phyloP scores from a whole-genome alignment of 2,113 vertebrate species.

The Pipa parva region DNA sequence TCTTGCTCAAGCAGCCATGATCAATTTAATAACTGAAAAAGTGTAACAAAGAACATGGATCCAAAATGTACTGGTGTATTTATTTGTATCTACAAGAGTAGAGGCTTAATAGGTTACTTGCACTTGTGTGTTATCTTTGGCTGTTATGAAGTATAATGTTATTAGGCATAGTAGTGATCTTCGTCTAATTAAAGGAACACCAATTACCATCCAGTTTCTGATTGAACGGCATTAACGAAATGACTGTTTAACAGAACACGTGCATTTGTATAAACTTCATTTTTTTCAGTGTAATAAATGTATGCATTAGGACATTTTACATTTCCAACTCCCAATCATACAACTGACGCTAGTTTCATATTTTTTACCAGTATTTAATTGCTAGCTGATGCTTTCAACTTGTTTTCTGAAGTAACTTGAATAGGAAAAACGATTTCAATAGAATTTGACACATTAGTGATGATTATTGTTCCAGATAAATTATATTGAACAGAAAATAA shows the following conservation, averaged over 20 bases:
- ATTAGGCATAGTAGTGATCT: not conserved
- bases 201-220: not conserved
- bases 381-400: constrained; percentile 59
- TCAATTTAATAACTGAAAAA: no score
- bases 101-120: no score
- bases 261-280: constrained; percentile 52
- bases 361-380: constrained; percentile 70
- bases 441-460: constrained; percentile 77
- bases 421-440: constrained; percentile 73
- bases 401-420: constrained; percentile 71
- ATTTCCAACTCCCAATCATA: constrained; percentile 63
- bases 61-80: no score
- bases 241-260: not conserved
- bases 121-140: no score
- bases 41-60: no score
- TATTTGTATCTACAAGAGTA: no score
- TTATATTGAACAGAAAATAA: constrained; percentile 83
- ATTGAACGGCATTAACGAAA: not conserved
- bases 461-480: constrained; percentile 82
- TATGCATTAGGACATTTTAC: constrained; percentile 55
- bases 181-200: not conserved
- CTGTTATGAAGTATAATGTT: not conserved
- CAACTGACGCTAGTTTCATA: constrained; percentile 41
- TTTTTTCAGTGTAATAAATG: constrained; percentile 56
- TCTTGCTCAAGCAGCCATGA: no score